Evolutionary conservation across 2,113 vertebrate genomes (phyloP).

Genomic region (Semicossyphus pulcher): DNA sequence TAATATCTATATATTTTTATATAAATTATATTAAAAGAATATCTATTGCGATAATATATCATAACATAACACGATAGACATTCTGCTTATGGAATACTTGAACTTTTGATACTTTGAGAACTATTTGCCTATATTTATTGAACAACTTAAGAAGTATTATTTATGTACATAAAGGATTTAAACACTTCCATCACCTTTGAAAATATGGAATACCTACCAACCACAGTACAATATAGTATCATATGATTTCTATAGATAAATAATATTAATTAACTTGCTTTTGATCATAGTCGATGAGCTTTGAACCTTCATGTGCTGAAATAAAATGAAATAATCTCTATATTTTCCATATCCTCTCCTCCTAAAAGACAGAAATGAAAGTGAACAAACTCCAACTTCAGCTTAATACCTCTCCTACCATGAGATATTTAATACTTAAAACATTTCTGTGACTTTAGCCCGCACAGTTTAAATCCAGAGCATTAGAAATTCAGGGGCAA

Average conservation of each 20-base stretch:
- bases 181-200: not conserved
- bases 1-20: too few relatives aligned
- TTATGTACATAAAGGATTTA: not conserved
- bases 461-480: not conserved
- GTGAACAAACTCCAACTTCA: not conserved
- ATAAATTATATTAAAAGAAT: too few relatives aligned
- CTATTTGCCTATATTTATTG: too few relatives aligned
- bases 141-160: not conserved
- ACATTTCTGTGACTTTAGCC: not conserved
- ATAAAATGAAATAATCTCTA: not conserved
- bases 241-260: not conserved
- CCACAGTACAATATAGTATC: not conserved
- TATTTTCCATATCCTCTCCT: not conserved
- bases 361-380: not conserved
- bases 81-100: too few relatives aligned
- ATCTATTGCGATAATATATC: too few relatives aligned
- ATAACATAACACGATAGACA: too few relatives aligned
- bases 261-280: too few relatives aligned
- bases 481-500: conserved; percentile 2
- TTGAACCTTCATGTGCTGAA: not conserved
- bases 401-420: not conserved
- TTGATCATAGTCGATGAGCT: not conserved
- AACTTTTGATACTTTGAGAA: too few relatives aligned
- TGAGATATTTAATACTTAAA: not conserved
- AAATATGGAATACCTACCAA: not conserved